phyloP scores from a whole-genome alignment of 2,113 vertebrate species.

The Bubo scandiacus region DNA sequence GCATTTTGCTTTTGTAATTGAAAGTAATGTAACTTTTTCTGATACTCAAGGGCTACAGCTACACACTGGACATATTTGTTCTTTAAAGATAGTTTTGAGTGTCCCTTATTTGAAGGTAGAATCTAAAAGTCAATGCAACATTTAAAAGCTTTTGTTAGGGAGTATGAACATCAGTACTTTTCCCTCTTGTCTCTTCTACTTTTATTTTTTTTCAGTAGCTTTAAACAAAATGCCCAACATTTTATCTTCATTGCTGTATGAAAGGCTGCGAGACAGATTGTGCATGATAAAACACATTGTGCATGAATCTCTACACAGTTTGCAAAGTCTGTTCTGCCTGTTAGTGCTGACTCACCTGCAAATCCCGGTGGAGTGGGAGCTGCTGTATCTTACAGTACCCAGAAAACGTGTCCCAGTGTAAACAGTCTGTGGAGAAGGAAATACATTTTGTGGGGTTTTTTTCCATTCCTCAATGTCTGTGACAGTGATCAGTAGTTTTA shows the following conservation, averaged over 20 bases:
- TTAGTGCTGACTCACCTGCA: neutral
- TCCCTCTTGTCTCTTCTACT: neutral
- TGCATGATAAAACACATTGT: neutral
- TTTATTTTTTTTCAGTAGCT: neutral
- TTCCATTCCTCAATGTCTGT: neutral
- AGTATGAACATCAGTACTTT: neutral
- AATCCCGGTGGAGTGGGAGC: neutral
- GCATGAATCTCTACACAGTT: neutral
- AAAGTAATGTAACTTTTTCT: neutral
- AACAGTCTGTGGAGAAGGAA: neutral
- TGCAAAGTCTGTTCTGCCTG: neutral
- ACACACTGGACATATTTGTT: neutral
- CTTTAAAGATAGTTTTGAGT: neutral
- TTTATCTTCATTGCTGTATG: neutral
- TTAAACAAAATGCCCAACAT: neutral
- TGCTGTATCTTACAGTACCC: neutral
- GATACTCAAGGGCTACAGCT: neutral
- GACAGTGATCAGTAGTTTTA: neutral
- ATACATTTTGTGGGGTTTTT: rapidly evolving
- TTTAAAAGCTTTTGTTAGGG: neutral
- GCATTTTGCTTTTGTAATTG: neutral
- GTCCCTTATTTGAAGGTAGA: neutral
- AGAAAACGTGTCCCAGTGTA: neutral
- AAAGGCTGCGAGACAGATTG: neutral
- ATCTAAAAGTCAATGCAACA: neutral